Conservation (phyloP, 2,113 vertebrate genomes). For the Polyodon spathula region DNA sequence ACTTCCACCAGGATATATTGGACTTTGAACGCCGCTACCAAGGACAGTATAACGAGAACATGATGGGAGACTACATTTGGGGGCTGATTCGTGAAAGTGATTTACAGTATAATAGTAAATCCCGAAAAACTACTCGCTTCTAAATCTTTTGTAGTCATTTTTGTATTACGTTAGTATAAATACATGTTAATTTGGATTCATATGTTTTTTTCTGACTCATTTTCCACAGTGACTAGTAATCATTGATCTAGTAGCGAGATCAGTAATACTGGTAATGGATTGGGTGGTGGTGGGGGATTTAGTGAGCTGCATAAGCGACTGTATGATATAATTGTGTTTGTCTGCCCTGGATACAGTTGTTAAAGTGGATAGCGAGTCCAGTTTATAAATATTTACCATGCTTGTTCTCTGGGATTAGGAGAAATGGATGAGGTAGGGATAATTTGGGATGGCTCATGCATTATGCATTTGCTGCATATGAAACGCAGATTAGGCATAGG, state of each 20-base stretch:
- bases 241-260: slow-evolving; percentile 25
- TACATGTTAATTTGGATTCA: no score
- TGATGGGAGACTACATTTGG: no score
- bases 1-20: no score
- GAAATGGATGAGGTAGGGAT: not conserved
- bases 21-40: no score
- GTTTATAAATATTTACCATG: not conserved
- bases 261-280: slow-evolving; percentile 4
- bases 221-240: slow-evolving; percentile 34
- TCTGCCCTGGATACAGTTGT: not conserved
- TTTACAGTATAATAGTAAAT: no score
- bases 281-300: not conserved
- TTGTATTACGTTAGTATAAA: no score
- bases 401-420: not conserved
- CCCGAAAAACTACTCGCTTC: no score
- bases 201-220: no score
- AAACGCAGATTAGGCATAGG: not conserved
- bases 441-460: not conserved
- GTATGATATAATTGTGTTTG: not conserved
- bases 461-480: not conserved
- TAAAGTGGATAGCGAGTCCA: not conserved
- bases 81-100: no score
- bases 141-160: no score
- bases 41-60: no score
- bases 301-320: not conserved